Evolutionary conservation across 2,888 invertebrate species (phyloP), one percentile per base, ranked within the genome.

Genomic region (Synanthedon formicaeformis): DNA sequence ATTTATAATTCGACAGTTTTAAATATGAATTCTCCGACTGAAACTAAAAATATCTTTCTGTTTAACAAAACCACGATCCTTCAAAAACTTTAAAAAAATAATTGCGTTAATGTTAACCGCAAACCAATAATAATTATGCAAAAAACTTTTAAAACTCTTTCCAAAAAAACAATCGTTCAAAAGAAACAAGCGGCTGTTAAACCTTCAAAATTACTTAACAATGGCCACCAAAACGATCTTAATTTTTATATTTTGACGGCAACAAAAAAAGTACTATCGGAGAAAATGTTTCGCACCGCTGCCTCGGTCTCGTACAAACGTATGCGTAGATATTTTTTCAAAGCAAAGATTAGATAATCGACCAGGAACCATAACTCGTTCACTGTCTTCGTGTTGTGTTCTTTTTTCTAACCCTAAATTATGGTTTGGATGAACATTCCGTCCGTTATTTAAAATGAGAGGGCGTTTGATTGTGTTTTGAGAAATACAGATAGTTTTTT

Each of bases 271-370:
- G n/a, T 6, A 45, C 14, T 45, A 13, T 13, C 13, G 45, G 14
- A 12, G 13, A 59, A 66, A 67, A 63, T 60, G 71, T 70, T 67
- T 34, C 53, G 53, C 49, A 53, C 59, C 64, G 53, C 69, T 67
- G 65, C 48, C 53, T 54, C 48, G 2, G 56, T 53, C 55, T 4
- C 13, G 45, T 45, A 34, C 14, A 8, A 45, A 45, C 12, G 13
- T n/a, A 45, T 14, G n/a, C 45, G 14, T 14, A 13, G 13, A 14
- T 45, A 45, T 45, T 45, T 45, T 45, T 45, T 45, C n/a, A 45
- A 34, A 45, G 13, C 13, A 12, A 45, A 49, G 49, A 49, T 49
- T 49, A 49, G 49, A 49, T 49, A 49, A 49, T 18, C 23, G 11
- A 23, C 49, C 18, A 49, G 49, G 6, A 49, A 49, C 14, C 23